These are phyloP conservation scores for Carpatolechia fugitivella DNA, from an alignment of 2,888 invertebrate species.

Conservation along the genomic window DNA sequence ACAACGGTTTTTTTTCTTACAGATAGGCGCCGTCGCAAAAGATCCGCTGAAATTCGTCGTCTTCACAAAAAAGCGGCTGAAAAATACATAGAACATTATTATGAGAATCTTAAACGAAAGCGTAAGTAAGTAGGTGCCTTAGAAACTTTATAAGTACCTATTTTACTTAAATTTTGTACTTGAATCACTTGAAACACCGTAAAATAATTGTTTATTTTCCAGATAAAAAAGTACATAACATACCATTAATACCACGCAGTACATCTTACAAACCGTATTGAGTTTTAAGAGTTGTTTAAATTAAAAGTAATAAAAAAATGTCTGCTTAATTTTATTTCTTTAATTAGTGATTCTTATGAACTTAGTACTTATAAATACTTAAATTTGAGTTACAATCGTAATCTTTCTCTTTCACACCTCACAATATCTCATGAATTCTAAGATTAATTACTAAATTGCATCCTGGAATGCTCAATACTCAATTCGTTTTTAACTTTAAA, in stretches of 20 bases:
- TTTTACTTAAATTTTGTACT: no score
- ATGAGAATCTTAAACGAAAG: not conserved
- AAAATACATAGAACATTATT: not conserved
- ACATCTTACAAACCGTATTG: slow-evolving; percentile 3
- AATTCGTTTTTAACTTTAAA: no score
- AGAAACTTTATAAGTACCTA: no score
- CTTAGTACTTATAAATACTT: no score
- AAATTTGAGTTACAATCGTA: no score
- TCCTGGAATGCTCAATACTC: no score
- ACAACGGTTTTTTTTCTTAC: not conserved
- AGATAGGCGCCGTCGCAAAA: not conserved
- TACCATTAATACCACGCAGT: not conserved
- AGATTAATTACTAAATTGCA: no score
- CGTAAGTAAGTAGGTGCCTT: not conserved
- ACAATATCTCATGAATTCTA: no score
- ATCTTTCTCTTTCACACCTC: no score
- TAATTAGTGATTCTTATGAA: no score
- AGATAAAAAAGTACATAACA: not conserved
- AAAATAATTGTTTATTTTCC: not conserved
- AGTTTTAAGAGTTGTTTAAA: not conserved
- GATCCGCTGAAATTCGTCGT: not conserved
- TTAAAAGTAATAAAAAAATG: not conserved
- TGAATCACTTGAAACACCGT: not conserved
- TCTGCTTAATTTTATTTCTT: no score
- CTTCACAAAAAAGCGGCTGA: slow-evolving; percentile 6